Base-by-base conservation (phyloP, 1,140 invertebrate species). In the Spodoptera litura region DNA sequence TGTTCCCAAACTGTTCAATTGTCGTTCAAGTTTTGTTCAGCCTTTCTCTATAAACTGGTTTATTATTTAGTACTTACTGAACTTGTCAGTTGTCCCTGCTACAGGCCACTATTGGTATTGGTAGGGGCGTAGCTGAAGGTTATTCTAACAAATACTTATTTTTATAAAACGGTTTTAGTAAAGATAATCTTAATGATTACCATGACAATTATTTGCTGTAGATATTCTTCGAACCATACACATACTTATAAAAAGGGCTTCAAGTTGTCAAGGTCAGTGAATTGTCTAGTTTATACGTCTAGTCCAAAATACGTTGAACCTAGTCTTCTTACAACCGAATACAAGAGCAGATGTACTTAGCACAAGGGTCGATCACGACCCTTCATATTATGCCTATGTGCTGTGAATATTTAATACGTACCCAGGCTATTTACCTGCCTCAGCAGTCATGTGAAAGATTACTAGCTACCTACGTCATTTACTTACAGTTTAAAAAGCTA, bases 1-100 rank as follows among this genome's bases (percentile, higher is more conserved):
- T 44, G 31, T 58, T 25, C 71, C 13, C 51, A n/a, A 44, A 44
- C 71, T 73, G 55, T 44, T 9, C 71, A 49, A 71, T 55, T 64
- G 15, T 64, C 58, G 27, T 9, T 5, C 9, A 64, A 49, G 35
- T 64, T 64, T 44, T 64, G n/a, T 35, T 44, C 15, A 15, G 11
- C 35, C 35, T 56, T 56, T 56, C 38, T 44, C 38, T 44, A 44
- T 6, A 44, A 44, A 44, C 38, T 5, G 38, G 38, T 44, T 44
- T 44, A 44, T 44, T 44, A 44, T 44, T 44, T 44, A 44, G 38
- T 44, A 44, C 38, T 44, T 44, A 44, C 6, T 44, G 38, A 44
- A 44, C 38, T 44, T 44, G 38, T 44, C 38, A 4, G 38, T 44
- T 44, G 38, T 44, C 38, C 38, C 38, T 44, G 38, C 9, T 2